Base-by-base conservation (phyloP, 2,888 invertebrate species). In the Apamea sordens region DNA sequence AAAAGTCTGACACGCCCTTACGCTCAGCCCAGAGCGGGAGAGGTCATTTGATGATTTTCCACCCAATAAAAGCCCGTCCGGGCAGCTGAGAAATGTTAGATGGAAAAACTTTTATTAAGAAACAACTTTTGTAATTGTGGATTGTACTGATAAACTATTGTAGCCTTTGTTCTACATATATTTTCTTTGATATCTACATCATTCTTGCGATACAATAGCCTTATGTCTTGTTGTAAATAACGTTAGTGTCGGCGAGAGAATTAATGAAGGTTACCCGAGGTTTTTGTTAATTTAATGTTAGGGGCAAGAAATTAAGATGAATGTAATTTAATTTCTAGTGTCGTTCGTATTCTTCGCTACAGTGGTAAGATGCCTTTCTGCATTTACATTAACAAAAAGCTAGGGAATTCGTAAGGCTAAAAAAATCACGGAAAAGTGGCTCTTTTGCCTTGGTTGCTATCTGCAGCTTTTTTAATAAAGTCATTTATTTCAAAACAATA, bases 251-350 rank as follows among this genome's bases (percentile, higher is more conserved):
- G 28, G 50, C 50, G 47, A 69, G 63, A 59, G 64, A 77, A 80
- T 83, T 83, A 77, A 80, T 84, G 28, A 56, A 50, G 53, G 10
- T 18, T 2, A 7, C 53, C 28, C 18, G 13, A 41, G 32, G 47
- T 56, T 69, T 83, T 84, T 77, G 80, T 59, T 77, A 69, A 64
- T 83, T 41, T 50, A 59, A 67, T 53, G 76, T 83, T 13, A 21
- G 6, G 13, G 0, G 21, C 28, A 56, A 50, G 61, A 50, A 41
- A 68, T 32, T 67, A 32, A 53, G 83, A 59, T n/a, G 2, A 56
- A 69, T 63, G 53, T 63, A n/a, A 47, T 83, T 63, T 44, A 47
- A 63, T 59, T 79, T 83, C 1, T 24, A 13, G 83, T 65, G 41
- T 41, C 7, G 47, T 32, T 21, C 2, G 21, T 47, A 56, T 47